Base-by-base conservation (phyloP, 2,797 vertebrate species). In the Psittacula derbiana region DNA sequence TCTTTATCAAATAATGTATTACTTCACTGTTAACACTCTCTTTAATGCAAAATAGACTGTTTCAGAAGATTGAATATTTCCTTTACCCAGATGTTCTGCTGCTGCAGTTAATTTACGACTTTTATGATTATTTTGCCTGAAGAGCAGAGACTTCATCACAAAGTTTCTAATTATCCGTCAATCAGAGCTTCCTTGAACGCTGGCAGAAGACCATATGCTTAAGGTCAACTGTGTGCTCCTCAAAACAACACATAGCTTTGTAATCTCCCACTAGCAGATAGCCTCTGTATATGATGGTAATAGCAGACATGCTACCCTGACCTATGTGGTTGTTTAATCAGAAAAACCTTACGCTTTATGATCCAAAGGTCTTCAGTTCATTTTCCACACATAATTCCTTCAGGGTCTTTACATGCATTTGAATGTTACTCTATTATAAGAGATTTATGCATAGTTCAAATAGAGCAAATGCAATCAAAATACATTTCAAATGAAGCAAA, bases 121-220 rank as follows among this genome's bases (percentile, higher is more conserved):
- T 70, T 38, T 41, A 88, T 25, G 23, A 69, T 49, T 78, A 81
- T 62, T 92, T 92, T 86, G 46, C 61, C 76, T 83, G 44, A 80
- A 86, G 41, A 86, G 8, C 19, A 70, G 40, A 93, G 61, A 81
- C 25, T 78, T 85, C 23, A 62, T 90, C n/a, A 46, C 12, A 31
- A 70, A 75, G 8, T 92, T 92, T 81, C 50, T 93, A 93, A 92
- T 84, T 81, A 84, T 75, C 41, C 73, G 30, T 78, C 75, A 90
- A 62, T 47, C 82, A 90, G 75, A 75, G 49, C 14, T 92, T 73
- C 62, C 43, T 66, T 80, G 33, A 88, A 55, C 33, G 70, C 16
- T 8, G 1, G 25, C 46, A 73, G 44, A 80, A 49, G 67, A 83
- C 82, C 79, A 82, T 88, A 93, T 86, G 81, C 27, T 86, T 78